Evolutionary conservation across 2,888 invertebrate genomes (phyloP).

Genomic region (Melinopterus prodromus): DNA sequence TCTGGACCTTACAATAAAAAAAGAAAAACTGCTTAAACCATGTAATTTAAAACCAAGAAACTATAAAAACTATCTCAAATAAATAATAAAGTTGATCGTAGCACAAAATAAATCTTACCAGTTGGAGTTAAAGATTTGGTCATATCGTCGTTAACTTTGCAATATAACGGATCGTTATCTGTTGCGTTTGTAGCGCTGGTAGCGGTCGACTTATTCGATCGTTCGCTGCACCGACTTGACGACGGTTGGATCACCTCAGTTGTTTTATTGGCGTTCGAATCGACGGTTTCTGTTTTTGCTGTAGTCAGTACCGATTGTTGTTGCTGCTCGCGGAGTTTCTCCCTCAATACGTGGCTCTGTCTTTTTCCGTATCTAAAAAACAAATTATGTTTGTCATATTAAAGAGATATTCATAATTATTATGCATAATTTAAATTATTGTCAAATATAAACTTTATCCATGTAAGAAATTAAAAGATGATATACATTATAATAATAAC

Average conservation of each 20-base stretch:
- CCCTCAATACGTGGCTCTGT: slow-evolving; percentile 87
- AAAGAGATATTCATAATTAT: no score
- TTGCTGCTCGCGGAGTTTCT: slow-evolving; percentile 73
- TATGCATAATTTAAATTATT: no score
- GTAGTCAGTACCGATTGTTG: slow-evolving; percentile 54
- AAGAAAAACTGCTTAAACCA: background rate
- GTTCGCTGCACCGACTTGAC: slow-evolving; percentile 66
- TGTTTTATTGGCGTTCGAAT: slow-evolving; percentile 50
- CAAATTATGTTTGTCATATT: background rate
- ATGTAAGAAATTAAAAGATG: no score
- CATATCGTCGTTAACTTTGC: slow-evolving; percentile 55
- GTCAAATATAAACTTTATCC: no score
- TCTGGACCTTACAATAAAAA: slow-evolving; percentile 49
- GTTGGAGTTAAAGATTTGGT: slow-evolving; percentile 47
- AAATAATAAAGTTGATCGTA: background rate
- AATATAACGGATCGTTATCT: slow-evolving; percentile 56
- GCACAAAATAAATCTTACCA: slow-evolving; percentile 33
- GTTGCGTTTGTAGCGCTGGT: slow-evolving; percentile 59
- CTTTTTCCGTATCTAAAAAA: slow-evolving; percentile 78
- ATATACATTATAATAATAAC: no score
- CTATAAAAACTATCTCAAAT: background rate
- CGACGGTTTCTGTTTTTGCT: slow-evolving; percentile 52
- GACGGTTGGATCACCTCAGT: slow-evolving; percentile 47
- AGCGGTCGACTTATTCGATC: slow-evolving; percentile 64
- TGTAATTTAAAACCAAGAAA: slow-evolving; percentile 29